These are phyloP conservation scores for Silurus lanzhouensis DNA, from an alignment of 2,797 vertebrate genomes.

Conservation along the genomic window DNA sequence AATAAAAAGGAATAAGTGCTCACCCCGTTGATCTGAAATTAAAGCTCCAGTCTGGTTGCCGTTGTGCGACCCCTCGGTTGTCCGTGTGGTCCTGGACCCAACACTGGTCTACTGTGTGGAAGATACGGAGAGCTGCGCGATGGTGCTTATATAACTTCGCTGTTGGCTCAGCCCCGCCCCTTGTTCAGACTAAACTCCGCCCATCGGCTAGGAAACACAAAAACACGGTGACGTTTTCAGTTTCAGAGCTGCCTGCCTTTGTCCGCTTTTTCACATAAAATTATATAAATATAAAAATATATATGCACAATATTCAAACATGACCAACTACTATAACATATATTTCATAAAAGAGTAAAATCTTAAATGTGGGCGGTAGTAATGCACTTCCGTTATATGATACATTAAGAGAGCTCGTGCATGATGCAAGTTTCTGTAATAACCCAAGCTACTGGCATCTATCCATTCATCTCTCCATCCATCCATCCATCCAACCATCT, in stretches of 20 bases:
- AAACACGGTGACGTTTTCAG: slow-evolving; percentile 16
- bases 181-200: slow-evolving; percentile 44
- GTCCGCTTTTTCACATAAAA: not conserved
- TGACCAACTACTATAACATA: not conserved
- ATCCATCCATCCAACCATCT: not conserved
- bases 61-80: slow-evolving; percentile 69
- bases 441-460: slow-evolving; percentile 17
- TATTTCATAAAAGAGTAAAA: not conserved
- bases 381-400: not conserved
- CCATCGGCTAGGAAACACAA: slow-evolving; percentile 1
- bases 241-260: slow-evolving; percentile 20
- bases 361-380: not conserved
- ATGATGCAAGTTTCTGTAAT: slow-evolving; percentile 56
- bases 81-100: slow-evolving; percentile 55
- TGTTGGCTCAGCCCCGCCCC: slow-evolving; percentile 28
- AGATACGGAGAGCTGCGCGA: slow-evolving; percentile 55
- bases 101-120: slow-evolving; percentile 63
- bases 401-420: slow-evolving; percentile 16
- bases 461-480: not conserved
- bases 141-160: slow-evolving; percentile 72
- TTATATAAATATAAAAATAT: too few species aligned
- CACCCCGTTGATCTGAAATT: slow-evolving; percentile 74
- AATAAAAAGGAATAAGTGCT: slow-evolving; percentile 38
- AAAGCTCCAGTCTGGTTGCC: slow-evolving; percentile 81
- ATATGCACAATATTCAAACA: too few species aligned